Percentiles rank a stretch among this genome's conserved stretches.
These are phyloP conservation scores for Sesia bembeciformis DNA, from an alignment of 2,888 invertebrate species.

Conservation along the genomic window DNA sequence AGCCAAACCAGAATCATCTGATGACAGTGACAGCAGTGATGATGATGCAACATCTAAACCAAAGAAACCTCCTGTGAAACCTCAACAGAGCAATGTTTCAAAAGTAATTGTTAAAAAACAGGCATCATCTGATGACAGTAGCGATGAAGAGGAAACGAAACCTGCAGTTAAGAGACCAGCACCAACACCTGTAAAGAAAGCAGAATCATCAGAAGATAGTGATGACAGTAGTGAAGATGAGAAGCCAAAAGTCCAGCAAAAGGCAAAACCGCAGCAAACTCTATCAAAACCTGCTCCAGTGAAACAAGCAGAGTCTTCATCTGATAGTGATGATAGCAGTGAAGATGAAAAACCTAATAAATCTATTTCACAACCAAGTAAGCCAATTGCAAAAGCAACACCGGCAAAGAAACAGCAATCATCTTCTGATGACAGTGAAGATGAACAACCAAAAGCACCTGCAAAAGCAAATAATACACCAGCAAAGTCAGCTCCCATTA, in stretches of 20 bases:
- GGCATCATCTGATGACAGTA: constrained; percentile 7
- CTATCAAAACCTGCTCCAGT: constrained; percentile 2
- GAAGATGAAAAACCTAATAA: constrained; percentile 39
- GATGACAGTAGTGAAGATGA: constrained; percentile 45
- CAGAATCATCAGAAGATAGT: constrained; percentile 41
- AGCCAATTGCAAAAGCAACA: constrained; percentile 8
- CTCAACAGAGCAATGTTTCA: constrained; percentile 15
- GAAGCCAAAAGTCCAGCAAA: constrained; percentile 23
- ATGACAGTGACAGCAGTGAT: constrained; percentile 40
- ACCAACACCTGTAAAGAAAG: constrained; percentile 28
- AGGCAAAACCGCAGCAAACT: constrained; percentile 7
- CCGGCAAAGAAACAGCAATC: constrained; percentile 24
- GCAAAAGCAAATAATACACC: constrained; percentile 9
- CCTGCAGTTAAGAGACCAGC: constrained; percentile 21
- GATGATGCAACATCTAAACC: constrained; percentile 35
- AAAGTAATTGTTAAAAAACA: constrained; percentile 23
- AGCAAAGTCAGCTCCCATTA: constrained; percentile 17
- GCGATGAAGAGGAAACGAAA: constrained; percentile 11
- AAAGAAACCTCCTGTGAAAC: constrained; percentile 26
- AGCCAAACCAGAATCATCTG: constrained; percentile 41
- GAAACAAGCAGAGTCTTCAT: constrained; percentile 18
- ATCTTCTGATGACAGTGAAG: constrained; percentile 50
- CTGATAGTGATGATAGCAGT: constrained; percentile 33
- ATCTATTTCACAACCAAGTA: constrained; percentile 3
- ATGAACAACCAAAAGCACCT: constrained; percentile 24